phyloP scores from a whole-genome alignment of 2,113 vertebrate species.

The Coturnix japonica region DNA sequence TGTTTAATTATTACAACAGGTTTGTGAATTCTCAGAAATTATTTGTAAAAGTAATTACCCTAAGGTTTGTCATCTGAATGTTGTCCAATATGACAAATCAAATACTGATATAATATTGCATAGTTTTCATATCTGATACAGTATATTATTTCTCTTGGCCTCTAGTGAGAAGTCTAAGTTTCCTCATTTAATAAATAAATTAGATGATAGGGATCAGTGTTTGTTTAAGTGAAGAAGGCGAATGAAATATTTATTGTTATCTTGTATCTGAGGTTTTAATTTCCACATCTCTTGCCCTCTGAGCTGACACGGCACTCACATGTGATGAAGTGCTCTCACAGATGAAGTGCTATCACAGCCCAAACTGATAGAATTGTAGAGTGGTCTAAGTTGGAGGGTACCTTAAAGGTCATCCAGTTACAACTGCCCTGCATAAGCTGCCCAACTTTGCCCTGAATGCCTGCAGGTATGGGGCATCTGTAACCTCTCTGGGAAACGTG shows the following conservation, averaged over 20 bases:
- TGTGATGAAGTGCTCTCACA: not conserved
- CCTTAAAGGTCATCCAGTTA: no score
- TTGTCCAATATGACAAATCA: not conserved
- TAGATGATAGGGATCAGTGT: not conserved
- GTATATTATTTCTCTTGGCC: not conserved
- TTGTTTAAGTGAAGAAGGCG: not conserved
- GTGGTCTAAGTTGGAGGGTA: no score
- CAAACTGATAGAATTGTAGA: not conserved
- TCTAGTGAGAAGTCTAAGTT: not conserved
- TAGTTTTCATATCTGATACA: not conserved
- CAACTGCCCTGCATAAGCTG: no score
- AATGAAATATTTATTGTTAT: not conserved
- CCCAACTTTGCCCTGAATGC: no score
- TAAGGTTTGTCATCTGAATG: not conserved
- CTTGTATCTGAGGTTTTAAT: not conserved
- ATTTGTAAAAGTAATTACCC: not conserved
- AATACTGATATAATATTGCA: not conserved
- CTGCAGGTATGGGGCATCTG: no score
- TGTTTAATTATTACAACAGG: not conserved
- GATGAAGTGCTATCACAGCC: not conserved
- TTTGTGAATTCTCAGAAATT: not conserved
- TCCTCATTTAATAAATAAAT: not conserved
- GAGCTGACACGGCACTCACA: not conserved
- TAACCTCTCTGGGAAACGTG: no score
- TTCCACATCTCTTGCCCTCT: not conserved